Percentiles rank a stretch among this genome's conserved stretches.
phyloP scores from a whole-genome alignment of 2,113 vertebrate genomes.

The Chloropsis cyanopogon region DNA sequence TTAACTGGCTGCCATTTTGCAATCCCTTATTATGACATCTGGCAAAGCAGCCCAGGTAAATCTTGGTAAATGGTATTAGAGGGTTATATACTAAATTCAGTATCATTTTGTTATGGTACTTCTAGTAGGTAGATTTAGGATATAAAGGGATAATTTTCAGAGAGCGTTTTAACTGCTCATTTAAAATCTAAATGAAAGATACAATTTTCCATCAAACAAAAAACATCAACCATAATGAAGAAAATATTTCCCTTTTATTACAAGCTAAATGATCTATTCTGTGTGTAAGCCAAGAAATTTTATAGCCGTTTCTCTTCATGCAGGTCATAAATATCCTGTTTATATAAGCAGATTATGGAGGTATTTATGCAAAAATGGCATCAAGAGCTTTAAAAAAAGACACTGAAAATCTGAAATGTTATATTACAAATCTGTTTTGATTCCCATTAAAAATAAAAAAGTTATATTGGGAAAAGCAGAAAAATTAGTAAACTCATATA shows the following conservation, averaged over 20 bases:
- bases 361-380: not conserved
- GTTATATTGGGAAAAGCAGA: not conserved
- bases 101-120: not conserved
- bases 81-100: not conserved
- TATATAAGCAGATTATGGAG: slow-evolving; percentile 3
- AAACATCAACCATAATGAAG: not conserved
- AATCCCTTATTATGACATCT: not conserved
- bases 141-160: not conserved
- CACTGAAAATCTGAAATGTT: not conserved
- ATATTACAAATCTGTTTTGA: not conserved
- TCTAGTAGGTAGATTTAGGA: not conserved
- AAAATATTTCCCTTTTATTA: slow-evolving; percentile 20
- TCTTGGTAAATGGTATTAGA: not conserved
- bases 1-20: not conserved
- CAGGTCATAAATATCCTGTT: not conserved
- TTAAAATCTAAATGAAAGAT: slow-evolving; percentile 3
- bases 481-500: not conserved
- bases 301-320: not conserved
- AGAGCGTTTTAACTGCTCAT: not conserved
- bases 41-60: not conserved
- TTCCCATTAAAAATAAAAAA: not conserved
- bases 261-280: not conserved
- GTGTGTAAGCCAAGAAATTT: not conserved
- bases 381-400: not conserved
- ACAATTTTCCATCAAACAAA: not conserved